Conservation (phyloP, 2,888 invertebrate genomes). For the Drosophila macrospina region DNA sequence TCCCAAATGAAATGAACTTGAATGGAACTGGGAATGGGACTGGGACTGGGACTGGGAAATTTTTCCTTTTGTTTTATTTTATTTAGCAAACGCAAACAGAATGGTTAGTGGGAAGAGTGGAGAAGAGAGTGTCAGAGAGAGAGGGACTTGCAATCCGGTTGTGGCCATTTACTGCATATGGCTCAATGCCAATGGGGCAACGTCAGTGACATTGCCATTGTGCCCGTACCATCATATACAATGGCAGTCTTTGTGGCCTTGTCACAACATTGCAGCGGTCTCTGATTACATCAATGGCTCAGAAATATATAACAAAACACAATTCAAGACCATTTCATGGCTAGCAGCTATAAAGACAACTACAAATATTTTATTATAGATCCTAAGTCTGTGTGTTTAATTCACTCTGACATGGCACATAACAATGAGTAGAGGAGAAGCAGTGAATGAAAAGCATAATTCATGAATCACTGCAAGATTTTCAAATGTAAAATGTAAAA, state of each 20-base stretch:
- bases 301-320: neutral
- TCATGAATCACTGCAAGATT: neutral
- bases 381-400: too few relatives aligned
- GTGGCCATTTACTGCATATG: conserved; percentile 1
- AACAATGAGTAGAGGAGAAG: too few relatives aligned
- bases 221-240: conserved; percentile 6
- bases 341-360: too few relatives aligned
- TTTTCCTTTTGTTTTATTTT: conserved; percentile 16
- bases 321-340: too few relatives aligned
- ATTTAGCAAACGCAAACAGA: conserved; percentile 26
- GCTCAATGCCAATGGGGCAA: conserved; percentile 21
- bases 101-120: too few relatives aligned
- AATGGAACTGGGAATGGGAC: neutral
- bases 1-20: conserved; percentile 11
- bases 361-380: too few relatives aligned
- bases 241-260: conserved; percentile 21
- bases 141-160: conserved; percentile 4
- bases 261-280: conserved; percentile 15
- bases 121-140: too few relatives aligned
- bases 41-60: neutral
- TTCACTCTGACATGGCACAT: too few relatives aligned
- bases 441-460: neutral
- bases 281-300: neutral
- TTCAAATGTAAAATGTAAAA: too few relatives aligned
- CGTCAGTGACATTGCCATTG: conserved; percentile 16